Conservation (phyloP, 2,888 invertebrate genomes). For the Priocnemis perturbator region DNA sequence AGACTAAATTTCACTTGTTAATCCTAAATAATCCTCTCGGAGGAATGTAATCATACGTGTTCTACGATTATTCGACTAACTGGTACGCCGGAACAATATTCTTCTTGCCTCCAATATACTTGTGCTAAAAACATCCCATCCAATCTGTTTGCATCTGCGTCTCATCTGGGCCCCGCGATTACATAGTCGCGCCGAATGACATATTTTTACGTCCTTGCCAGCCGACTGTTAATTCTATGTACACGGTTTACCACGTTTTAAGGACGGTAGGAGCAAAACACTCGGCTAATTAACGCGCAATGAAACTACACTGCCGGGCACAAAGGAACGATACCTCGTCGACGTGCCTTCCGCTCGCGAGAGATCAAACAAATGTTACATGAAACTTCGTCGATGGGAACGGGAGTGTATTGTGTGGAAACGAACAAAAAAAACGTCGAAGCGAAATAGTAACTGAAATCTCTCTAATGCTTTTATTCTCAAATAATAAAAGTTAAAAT, state of each 20-base stretch:
- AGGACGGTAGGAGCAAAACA: slow-evolving; percentile 52
- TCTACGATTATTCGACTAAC: slow-evolving; percentile 45
- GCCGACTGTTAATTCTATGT: slow-evolving; percentile 27
- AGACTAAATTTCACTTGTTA: slow-evolving; percentile 39
- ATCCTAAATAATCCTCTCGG: slow-evolving; percentile 26
- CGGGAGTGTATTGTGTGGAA: background rate
- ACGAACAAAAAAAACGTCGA: slow-evolving; percentile 25
- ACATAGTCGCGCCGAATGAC: background rate
- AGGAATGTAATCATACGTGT: slow-evolving; percentile 36
- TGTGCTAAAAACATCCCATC: no score
- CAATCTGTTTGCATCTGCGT: background rate
- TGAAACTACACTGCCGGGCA: no score
- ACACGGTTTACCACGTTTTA: slow-evolving; percentile 32
- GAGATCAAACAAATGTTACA: no score
- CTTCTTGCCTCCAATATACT: slow-evolving; percentile 4
- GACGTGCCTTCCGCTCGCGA: no score
- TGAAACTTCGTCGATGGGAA: background rate
- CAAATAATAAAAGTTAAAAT: slow-evolving; percentile 73
- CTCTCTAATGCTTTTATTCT: slow-evolving; percentile 71
- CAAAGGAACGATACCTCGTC: no score
- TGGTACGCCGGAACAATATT: slow-evolving; percentile 30
- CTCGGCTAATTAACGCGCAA: background rate
- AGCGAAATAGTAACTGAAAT: slow-evolving; percentile 62
- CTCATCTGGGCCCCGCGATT: no score
- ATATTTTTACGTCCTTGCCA: background rate